Base-by-base conservation (phyloP, 2,113 vertebrate genomes). In the Tyrannus savana region DNA sequence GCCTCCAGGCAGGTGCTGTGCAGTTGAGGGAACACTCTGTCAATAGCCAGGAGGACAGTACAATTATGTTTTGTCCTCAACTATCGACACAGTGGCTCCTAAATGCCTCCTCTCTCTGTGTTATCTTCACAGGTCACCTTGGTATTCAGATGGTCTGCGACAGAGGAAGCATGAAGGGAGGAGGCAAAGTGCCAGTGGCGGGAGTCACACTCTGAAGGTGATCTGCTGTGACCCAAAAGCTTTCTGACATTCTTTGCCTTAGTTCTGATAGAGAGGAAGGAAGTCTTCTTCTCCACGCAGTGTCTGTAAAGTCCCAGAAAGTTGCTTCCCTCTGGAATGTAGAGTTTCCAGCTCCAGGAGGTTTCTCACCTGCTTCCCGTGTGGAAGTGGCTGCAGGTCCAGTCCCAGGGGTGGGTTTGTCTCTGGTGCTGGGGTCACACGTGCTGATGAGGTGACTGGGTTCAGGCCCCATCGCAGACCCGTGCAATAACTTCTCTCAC, bases 111-210 rank as follows among this genome's bases (percentile, higher is more conserved):
- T 97, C 90, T 97, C 96, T 97, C 93, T 97, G 95, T 97, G 90
- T 97, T 97, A 96, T 97, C 96, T 97, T 97, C 96, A 97, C 96
- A 97, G 96, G 96, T 97, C 96, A 94, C 96, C 95, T 96, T 96
- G 95, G 49, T 96, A 96, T 94, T 95, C 73, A 96, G 96, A 89
- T 96, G 96, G 73, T 94, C 96, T 94, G 90, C 96, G 88, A 62
- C 95, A 87, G 92, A 95, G 94, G 96, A 97, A 90, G 95, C 96
- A 90, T 94, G 96, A 96, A 97, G 95, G 96, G 96, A 96, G 96
- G 93, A 97, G 96, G 96, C 95, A 95, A 96, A 96, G 92, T 96
- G 92, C 90, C 96, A 97, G 95, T 96, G 96, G 90, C 5, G 95
- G 96, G 88, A 94, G 95, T 95, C 96, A 95, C 86, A 92, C 76